These are phyloP conservation scores for Bombylius major DNA, from an alignment of 2,888 invertebrate species.

Conservation along the genomic window DNA sequence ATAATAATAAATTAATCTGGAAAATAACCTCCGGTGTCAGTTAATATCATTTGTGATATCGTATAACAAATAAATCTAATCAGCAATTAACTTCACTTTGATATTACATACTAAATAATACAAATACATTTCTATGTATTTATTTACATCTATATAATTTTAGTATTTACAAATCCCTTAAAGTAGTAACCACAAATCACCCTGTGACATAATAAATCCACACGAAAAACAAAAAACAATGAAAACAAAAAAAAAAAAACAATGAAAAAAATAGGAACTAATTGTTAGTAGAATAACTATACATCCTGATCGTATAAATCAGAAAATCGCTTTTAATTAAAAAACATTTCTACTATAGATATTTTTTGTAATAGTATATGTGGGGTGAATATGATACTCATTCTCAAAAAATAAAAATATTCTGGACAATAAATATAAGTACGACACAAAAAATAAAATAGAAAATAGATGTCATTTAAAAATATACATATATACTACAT, in stretches of 20 bases:
- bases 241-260: conserved; percentile 17
- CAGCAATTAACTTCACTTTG: not conserved
- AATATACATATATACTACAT: too few species aligned
- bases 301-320: conserved; percentile 5
- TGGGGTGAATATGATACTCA: not conserved
- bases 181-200: conserved; percentile 16
- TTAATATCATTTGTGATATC: not conserved
- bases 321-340: conserved; percentile 8
- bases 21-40: too few species aligned
- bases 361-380: not conserved
- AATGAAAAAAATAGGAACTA: conserved; percentile 10
- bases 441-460: too few species aligned
- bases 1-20: too few species aligned
- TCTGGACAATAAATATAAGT: too few species aligned
- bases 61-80: not conserved
- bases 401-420: too few species aligned
- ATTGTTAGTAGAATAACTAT: not conserved
- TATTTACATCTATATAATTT: too few species aligned
- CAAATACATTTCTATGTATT: too few species aligned
- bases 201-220: conserved; percentile 19
- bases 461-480: too few species aligned
- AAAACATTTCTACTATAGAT: not conserved
- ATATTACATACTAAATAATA: not conserved
- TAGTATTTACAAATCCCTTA: not conserved
- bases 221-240: conserved; percentile 18